phyloP scores from a whole-genome alignment of 2,797 vertebrate species.

The Protosalanx chinensis region DNA sequence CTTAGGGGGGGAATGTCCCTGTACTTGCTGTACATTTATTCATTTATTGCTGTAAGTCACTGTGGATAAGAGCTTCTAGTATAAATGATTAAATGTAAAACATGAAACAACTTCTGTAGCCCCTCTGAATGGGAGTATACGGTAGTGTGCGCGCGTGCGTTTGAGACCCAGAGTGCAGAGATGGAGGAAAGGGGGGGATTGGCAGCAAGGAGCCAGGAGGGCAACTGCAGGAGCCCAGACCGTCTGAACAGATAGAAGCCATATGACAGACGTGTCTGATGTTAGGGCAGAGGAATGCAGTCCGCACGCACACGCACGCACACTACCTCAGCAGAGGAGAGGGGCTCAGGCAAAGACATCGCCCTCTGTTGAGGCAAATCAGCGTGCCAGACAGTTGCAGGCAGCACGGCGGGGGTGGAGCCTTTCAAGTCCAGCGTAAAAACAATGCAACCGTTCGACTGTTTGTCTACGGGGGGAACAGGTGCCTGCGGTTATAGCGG shows the following conservation, averaged over 20 bases:
- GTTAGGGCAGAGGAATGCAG: conserved; percentile 57
- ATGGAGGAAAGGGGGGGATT: not conserved
- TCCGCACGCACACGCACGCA: not conserved
- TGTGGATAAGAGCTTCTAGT: too few relatives aligned
- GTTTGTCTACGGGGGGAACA: conserved; percentile 66
- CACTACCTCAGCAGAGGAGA: not conserved
- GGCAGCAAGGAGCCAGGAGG: conserved; percentile 11
- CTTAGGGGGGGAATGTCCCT: too few relatives aligned
- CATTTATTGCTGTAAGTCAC: too few relatives aligned
- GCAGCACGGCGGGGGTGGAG: conserved; percentile 42
- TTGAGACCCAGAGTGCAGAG: not conserved
- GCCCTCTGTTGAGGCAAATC: conserved; percentile 56
- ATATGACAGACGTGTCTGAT: conserved; percentile 43
- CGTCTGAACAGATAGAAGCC: conserved; percentile 33
- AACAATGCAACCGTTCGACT: conserved; percentile 70
- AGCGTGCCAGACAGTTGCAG: conserved; percentile 50
- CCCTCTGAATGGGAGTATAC: not conserved
- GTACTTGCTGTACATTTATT: too few relatives aligned
- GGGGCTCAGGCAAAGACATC: conserved; percentile 35
- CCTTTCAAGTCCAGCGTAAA: conserved; percentile 41
- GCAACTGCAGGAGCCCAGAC: conserved; percentile 21
- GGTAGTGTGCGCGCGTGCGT: not conserved
- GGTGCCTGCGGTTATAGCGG: conserved; percentile 53
- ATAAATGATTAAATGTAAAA: too few relatives aligned
- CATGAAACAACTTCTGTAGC: not conserved